Conservation (phyloP, 35 echinoderm and acorn worm genomes). For the Eucidaris tribuloides region DNA sequence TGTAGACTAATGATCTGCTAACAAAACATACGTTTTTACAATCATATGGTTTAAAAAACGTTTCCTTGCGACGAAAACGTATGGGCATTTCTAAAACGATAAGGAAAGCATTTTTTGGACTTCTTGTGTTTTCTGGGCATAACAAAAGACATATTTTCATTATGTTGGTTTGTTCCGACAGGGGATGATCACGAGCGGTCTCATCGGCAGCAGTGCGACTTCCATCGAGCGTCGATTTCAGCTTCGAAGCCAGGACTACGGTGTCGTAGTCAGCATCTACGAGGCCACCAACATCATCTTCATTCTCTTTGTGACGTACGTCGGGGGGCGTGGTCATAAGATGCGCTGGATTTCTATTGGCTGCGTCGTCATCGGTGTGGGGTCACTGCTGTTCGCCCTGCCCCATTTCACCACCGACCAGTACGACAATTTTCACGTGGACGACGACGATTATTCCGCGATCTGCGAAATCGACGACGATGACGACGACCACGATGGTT, state of each 20-base stretch:
- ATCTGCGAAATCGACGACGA: neutral
- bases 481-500: neutral
- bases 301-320: constrained; percentile 60
- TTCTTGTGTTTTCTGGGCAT: too few relatives aligned
- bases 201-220: constrained; percentile 42
- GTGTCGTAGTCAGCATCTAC: constrained; percentile 67
- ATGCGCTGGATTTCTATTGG: constrained; percentile 71
- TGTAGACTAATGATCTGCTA: too few relatives aligned
- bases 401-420: constrained; percentile 72
- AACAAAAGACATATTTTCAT: too few relatives aligned
- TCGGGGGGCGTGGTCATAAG: constrained; percentile 71
- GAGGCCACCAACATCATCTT: constrained; percentile 39
- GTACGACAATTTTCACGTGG: constrained; percentile 30
- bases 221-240: constrained; percentile 78
- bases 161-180: too few relatives aligned
- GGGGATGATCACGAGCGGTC: constrained; percentile 67
- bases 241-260: constrained; percentile 53
- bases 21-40: too few relatives aligned
- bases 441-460: too few relatives aligned
- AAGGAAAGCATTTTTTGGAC: too few relatives aligned
- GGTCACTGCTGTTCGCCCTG: constrained; percentile 52
- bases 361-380: constrained; percentile 41
- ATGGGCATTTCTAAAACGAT: too few relatives aligned
- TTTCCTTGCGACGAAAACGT: too few relatives aligned
- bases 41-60: too few relatives aligned